These are phyloP conservation scores for Paramormyrops kingsleyae DNA, from an alignment of 2,113 vertebrate species.

Conservation along the genomic window DNA sequence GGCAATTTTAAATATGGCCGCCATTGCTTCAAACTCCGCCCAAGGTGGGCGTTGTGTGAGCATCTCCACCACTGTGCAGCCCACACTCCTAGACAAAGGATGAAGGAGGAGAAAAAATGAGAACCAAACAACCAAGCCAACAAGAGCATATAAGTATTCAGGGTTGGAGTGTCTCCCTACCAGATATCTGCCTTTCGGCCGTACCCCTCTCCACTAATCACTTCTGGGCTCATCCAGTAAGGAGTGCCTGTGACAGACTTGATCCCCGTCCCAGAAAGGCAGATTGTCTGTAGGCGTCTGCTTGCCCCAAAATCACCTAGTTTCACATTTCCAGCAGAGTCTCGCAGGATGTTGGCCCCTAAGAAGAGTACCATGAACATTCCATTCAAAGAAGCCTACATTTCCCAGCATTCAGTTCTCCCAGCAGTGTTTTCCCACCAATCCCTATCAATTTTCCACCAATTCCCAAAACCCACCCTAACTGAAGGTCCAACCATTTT, in stretches of 20 bases:
- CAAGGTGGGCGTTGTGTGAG: constrained; percentile 93
- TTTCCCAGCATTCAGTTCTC: neutral
- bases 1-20: constrained; percentile 98
- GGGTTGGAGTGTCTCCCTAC: constrained; percentile 52
- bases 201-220: constrained; percentile 96
- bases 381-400: neutral
- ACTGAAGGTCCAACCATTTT: neutral
- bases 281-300: constrained; percentile 93
- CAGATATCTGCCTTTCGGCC: constrained; percentile 97
- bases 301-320: constrained; percentile 97
- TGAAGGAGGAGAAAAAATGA: constrained; percentile 16
- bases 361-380: constrained; percentile 19
- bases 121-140: neutral
- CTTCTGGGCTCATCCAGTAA: constrained; percentile 99
- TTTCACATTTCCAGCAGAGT: constrained; percentile 95
- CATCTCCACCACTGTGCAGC: constrained; percentile 98
- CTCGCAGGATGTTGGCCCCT: constrained; percentile 96
- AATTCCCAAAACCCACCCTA: neutral
- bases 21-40: constrained; percentile 98
- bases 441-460: neutral
- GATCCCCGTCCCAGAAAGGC: constrained; percentile 93
- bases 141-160: neutral
- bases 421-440: neutral
- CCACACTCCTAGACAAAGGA: constrained; percentile 78
- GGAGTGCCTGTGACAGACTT: constrained; percentile 96